Conservation (phyloP, 2,888 invertebrate genomes). For the Chrysopilus asiliformis region DNA sequence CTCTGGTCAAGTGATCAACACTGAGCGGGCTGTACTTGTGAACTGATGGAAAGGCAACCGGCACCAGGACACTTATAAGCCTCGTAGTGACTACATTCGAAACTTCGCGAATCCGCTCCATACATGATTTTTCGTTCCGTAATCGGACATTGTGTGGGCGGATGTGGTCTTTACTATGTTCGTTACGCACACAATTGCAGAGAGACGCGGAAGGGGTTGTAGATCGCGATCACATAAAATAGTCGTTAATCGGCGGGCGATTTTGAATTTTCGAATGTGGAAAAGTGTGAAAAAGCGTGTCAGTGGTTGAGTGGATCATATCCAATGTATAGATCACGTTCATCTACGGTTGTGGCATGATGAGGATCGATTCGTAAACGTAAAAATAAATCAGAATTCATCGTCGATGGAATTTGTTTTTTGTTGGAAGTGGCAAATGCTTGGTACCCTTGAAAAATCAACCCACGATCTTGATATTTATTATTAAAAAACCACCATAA, state of each 20-base stretch:
- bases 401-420: neutral
- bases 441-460: neutral
- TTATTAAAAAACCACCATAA: constrained; percentile 2
- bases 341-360: neutral
- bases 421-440: neutral
- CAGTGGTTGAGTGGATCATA: neutral
- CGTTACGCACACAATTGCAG: neutral
- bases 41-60: too few relatives aligned
- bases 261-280: constrained; percentile 1
- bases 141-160: neutral
- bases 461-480: neutral
- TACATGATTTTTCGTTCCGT: constrained; percentile 2
- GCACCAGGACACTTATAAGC: constrained; percentile 30
- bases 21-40: too few relatives aligned
- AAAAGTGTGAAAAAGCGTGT: constrained; percentile 2
- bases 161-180: too few relatives aligned
- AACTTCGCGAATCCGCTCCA: constrained; percentile 7
- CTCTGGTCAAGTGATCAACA: too few relatives aligned
- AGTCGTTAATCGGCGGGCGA: neutral
- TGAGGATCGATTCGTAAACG: neutral
- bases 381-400: constrained; percentile 3
- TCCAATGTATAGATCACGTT: neutral
- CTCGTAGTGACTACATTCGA: constrained; percentile 10
- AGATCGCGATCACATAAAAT: constrained; percentile 2
- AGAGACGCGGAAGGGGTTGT: neutral